Percentiles rank a stretch among this genome's conserved stretches.
Conservation (phyloP, 1,140 invertebrate genomes). For the Drosophila equinoxialis region DNA sequence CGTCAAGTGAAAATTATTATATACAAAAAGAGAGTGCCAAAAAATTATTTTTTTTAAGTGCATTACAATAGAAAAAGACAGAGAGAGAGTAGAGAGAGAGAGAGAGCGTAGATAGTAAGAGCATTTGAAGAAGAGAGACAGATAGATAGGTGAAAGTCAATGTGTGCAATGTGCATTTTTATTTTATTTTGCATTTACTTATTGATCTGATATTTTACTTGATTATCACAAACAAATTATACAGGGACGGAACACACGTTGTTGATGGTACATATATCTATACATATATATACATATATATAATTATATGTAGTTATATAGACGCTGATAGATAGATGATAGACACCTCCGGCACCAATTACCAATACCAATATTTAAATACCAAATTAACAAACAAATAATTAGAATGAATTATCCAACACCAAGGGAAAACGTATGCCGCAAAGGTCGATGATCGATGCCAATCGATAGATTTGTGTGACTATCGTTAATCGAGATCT, state of each 20-base stretch:
- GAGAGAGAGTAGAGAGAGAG: slow-evolving; percentile 8
- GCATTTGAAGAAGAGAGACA: neutral
- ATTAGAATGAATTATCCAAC: slow-evolving; percentile 11
- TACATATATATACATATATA: neutral
- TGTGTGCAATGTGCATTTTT: slow-evolving; percentile 10
- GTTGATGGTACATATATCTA: neutral
- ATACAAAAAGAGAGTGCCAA: slow-evolving; percentile 33
- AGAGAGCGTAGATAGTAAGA: too few relatives aligned
- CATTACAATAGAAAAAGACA: neutral
- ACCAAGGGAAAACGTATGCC: slow-evolving; percentile 13
- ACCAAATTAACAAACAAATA: neutral
- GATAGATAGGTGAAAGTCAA: slow-evolving; percentile 5
- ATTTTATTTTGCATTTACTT: slow-evolving; percentile 15
- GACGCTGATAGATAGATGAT: neutral
- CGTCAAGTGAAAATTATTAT: slow-evolving; percentile 33
- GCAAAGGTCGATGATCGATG: neutral
- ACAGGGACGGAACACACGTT: slow-evolving; percentile 3
- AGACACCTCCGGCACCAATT: neutral
- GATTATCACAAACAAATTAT: slow-evolving; percentile 33
- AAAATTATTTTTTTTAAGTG: neutral
- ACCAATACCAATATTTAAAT: slow-evolving; percentile 6
- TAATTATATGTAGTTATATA: neutral
- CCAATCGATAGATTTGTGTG: neutral
- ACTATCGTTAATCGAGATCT: neutral
- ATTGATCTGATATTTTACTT: slow-evolving; percentile 18